phyloP scores from a whole-genome alignment of 2,888 invertebrate species.

The Priocnemis perturbator region DNA sequence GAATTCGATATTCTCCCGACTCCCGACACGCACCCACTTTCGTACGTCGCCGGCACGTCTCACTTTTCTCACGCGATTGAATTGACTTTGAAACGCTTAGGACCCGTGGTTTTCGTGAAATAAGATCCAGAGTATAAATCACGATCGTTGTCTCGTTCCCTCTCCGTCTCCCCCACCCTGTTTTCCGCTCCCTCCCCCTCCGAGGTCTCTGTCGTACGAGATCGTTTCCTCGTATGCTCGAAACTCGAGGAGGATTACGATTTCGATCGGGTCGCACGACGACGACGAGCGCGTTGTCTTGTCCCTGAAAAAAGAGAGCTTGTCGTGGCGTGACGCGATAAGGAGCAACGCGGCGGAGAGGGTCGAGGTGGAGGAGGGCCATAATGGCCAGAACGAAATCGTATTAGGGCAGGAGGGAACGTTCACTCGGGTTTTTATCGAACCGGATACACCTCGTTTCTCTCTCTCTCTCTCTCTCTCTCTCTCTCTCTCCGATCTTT shows the following conservation, averaged over 20 bases:
- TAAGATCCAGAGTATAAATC: constrained; percentile 58
- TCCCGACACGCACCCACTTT: too few relatives aligned
- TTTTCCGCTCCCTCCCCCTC: constrained; percentile 13
- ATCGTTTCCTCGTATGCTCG: constrained; percentile 55
- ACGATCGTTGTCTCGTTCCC: constrained; percentile 41
- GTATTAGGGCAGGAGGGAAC: constrained; percentile 64
- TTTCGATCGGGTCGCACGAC: constrained; percentile 44
- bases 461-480: constrained; percentile 15
- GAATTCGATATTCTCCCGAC: too few relatives aligned
- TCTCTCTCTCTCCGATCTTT: constrained; percentile 7
- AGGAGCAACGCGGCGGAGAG: constrained; percentile 26
- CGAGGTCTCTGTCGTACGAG: constrained; percentile 29
- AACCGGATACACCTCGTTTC: constrained; percentile 57
- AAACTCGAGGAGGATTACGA: constrained; percentile 59
- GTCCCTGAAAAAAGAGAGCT: constrained; percentile 48
- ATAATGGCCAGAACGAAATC: constrained; percentile 68
- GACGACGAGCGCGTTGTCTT: constrained; percentile 32
- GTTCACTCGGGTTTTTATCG: constrained; percentile 62
- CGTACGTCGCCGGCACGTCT: constrained; percentile 1
- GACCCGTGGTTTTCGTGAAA: constrained; percentile 52
- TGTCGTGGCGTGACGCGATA: constrained; percentile 55
- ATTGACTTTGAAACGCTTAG: constrained; percentile 20
- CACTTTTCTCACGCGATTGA: constrained; percentile 28
- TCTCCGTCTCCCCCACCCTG: constrained; percentile 8
- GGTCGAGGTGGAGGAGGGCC: constrained; percentile 49